Percentiles rank a stretch among this genome's conserved stretches.
Conservation (phyloP, 2,888 invertebrate species). For the Steinernema carpocapsae region DNA sequence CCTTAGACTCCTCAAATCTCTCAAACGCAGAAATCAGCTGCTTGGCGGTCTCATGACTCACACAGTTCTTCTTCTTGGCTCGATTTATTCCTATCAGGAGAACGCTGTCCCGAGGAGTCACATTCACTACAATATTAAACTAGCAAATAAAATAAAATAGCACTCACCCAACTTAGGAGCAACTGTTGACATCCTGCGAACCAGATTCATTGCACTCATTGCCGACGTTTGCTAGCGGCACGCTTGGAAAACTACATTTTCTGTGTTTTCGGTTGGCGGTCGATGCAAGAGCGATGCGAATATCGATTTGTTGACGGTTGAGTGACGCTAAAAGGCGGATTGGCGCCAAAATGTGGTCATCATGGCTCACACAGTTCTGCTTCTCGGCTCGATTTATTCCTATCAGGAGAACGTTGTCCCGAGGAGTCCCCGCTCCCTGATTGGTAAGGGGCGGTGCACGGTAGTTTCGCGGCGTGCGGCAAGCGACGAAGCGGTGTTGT, state of each 20-base stretch:
- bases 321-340: no score
- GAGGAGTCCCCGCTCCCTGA: slow-evolving; percentile 3
- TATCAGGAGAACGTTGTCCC: slow-evolving; percentile 72
- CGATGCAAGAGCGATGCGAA: not conserved
- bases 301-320: no score
- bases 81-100: slow-evolving; percentile 81
- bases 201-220: no score
- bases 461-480: no score
- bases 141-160: not conserved
- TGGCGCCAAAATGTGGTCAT: no score
- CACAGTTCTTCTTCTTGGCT: slow-evolving; percentile 81
- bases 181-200: no score
- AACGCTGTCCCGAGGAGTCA: not conserved
- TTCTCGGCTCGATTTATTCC: slow-evolving; percentile 83
- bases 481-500: no score
- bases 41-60: slow-evolving; percentile 77
- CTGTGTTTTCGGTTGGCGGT: not conserved
- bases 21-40: slow-evolving; percentile 77
- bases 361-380: slow-evolving; percentile 81
- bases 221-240: no score
- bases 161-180: not conserved
- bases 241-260: not conserved
- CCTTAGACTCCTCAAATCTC: slow-evolving; percentile 80
- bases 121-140: not conserved
- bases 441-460: no score